A percentile compares a stretch with the other conserved stretches of the same genome.
Evolutionary conservation across 2,888 invertebrate species (phyloP).

Genomic region (Philopedon plagiatum): DNA sequence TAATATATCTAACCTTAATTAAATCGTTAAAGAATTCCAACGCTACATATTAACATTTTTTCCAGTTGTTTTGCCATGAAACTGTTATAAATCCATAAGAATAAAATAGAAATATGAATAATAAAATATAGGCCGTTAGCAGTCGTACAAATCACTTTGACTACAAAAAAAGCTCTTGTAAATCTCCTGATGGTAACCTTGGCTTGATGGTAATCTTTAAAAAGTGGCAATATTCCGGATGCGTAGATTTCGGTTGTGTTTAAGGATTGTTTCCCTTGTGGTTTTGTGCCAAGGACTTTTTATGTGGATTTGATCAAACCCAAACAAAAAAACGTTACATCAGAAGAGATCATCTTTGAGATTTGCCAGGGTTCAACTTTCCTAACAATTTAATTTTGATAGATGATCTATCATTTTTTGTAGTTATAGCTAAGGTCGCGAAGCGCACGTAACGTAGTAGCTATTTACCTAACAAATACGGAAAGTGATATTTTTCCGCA

Average conservation of each 20-base stretch:
- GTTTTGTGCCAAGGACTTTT: neutral
- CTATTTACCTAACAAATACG: too few species aligned
- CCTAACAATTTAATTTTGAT: too few species aligned
- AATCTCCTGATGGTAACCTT: neutral
- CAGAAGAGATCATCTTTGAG: too few species aligned
- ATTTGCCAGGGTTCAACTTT: too few species aligned
- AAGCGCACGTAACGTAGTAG: too few species aligned
- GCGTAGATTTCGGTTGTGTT: neutral
- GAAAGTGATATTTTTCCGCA: too few species aligned
- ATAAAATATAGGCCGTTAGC: slow-evolving; percentile 1
- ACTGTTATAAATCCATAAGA: neutral
- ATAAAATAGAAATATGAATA: slow-evolving; percentile 15
- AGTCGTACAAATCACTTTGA: neutral
- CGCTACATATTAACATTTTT: neutral
- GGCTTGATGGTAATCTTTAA: neutral
- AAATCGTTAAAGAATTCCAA: neutral
- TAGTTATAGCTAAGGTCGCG: too few species aligned
- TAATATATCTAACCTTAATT: slow-evolving; percentile 13
- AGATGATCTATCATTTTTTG: too few species aligned
- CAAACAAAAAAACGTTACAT: too few species aligned
- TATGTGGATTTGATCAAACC: neutral
- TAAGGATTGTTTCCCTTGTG: neutral
- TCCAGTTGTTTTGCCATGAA: neutral
- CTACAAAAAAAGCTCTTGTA: neutral
- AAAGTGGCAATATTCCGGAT: neutral